Percentiles rank a stretch among this genome's conserved stretches.
Evolutionary conservation across 2,113 vertebrate genomes (phyloP).

Genomic region (Carollia perspicillata): DNA sequence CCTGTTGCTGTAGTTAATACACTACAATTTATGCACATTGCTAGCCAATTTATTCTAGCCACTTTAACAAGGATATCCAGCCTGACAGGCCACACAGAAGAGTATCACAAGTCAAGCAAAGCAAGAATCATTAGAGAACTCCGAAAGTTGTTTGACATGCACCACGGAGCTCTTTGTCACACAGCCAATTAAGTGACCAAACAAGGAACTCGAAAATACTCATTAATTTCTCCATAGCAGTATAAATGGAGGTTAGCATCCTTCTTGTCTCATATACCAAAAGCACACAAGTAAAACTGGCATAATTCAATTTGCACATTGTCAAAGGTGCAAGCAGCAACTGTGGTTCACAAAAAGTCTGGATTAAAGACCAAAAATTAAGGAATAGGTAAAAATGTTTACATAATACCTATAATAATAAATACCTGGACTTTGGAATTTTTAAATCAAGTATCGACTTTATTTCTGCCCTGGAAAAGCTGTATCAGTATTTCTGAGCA

Average conservation of each 20-base stretch:
- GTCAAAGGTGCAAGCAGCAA: constrained; percentile 65
- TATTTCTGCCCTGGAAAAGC: neutral
- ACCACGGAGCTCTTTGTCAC: constrained; percentile 79
- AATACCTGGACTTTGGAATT: neutral
- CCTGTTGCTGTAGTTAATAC: constrained; percentile 82
- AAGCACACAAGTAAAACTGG: constrained; percentile 63
- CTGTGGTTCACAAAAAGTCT: constrained; percentile 41
- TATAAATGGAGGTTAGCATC: constrained; percentile 76
- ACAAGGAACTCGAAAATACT: constrained; percentile 81
- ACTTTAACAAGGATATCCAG: constrained; percentile 79
- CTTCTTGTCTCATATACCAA: constrained; percentile 66
- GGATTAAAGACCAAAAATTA: constrained; percentile 33
- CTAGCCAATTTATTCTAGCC: constrained; percentile 83
- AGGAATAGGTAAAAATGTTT: constrained; percentile 64
- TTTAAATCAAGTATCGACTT: neutral
- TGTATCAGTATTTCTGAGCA: neutral
- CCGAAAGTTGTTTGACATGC: constrained; percentile 81
- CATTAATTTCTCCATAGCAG: constrained; percentile 80
- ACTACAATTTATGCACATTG: constrained; percentile 70
- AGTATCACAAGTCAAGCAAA: constrained; percentile 76
- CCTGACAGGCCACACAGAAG: constrained; percentile 73
- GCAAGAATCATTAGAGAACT: constrained; percentile 79
- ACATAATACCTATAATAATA: neutral
- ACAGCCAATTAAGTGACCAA: constrained; percentile 85
- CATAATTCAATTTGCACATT: constrained; percentile 77